Percentiles rank a stretch among this genome's conserved stretches.
These are phyloP conservation scores for Cyanocitta stelleri DNA, from an alignment of 2,113 vertebrate species.

Conservation along the genomic window DNA sequence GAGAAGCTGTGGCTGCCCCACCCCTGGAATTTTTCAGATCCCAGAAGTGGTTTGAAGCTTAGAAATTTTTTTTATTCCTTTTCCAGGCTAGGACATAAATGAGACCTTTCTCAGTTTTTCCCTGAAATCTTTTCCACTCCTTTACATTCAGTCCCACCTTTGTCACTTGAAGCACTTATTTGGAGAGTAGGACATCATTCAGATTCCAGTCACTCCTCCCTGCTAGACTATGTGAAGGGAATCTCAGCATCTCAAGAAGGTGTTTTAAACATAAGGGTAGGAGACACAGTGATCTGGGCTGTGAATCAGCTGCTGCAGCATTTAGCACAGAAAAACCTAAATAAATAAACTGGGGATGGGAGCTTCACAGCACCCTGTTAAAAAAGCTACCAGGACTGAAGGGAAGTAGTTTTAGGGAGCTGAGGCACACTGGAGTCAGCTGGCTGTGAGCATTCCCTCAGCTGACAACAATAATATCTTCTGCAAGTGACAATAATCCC, in stretches of 20 bases:
- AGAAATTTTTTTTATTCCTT: not conserved
- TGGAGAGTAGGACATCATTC: not conserved
- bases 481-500: not conserved
- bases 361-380: not conserved
- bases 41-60: not conserved
- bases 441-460: not conserved
- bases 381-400: not conserved
- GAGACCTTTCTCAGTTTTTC: not conserved
- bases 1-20: not conserved
- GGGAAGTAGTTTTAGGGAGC: not conserved
- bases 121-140: not conserved
- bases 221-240: not conserved
- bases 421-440: not conserved
- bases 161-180: not conserved
- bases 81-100: not conserved
- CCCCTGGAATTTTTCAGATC: not conserved
- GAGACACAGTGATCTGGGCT: not conserved
- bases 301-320: not conserved
- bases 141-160: not conserved
- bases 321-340: not conserved
- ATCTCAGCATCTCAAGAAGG: not conserved
- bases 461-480: not conserved
- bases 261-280: not conserved
- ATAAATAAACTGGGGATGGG: not conserved
- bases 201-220: not conserved